Conservation (phyloP, 2,888 invertebrate genomes). For the Tyria jacobaeae region DNA sequence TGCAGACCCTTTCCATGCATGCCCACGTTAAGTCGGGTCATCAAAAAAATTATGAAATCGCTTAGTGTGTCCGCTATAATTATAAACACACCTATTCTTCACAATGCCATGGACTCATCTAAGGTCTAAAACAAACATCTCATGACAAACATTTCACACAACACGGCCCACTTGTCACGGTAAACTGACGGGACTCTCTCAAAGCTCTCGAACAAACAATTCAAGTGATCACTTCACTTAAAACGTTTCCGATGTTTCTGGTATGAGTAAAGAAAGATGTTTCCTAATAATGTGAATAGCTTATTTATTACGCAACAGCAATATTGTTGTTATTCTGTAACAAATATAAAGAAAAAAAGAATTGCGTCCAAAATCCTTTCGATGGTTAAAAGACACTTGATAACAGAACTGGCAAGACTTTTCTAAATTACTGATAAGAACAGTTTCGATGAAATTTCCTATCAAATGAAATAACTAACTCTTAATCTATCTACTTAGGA, state of each 20-base stretch:
- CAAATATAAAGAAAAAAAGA: no score
- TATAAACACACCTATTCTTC: constrained; percentile 1
- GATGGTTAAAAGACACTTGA: no score
- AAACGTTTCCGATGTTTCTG: constrained; percentile 78
- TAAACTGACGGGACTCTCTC: constrained; percentile 58
- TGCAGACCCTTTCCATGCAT: no score
- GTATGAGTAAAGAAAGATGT: constrained; percentile 27
- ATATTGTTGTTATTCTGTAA: no score
- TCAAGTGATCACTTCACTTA: constrained; percentile 67
- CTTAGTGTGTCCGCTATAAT: background rate
- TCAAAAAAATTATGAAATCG: background rate
- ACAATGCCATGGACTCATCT: constrained; percentile 15
- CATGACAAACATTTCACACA: constrained; percentile 35
- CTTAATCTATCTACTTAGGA: no score
- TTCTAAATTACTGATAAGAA: no score
- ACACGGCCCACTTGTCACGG: constrained; percentile 56
- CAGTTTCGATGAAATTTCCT: no score
- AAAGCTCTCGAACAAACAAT: constrained; percentile 37
- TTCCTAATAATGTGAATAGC: background rate
- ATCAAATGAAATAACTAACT: no score
- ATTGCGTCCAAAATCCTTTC: no score
- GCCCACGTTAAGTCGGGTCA: no score
- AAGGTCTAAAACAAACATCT: constrained; percentile 26
- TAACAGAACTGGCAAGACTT: no score
- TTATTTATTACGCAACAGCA: background rate